Evolutionary conservation across 2,797 vertebrate genomes (phyloP), one percentile per base, ranked within the genome.

Genomic region (Megaceryle alcyon): DNA sequence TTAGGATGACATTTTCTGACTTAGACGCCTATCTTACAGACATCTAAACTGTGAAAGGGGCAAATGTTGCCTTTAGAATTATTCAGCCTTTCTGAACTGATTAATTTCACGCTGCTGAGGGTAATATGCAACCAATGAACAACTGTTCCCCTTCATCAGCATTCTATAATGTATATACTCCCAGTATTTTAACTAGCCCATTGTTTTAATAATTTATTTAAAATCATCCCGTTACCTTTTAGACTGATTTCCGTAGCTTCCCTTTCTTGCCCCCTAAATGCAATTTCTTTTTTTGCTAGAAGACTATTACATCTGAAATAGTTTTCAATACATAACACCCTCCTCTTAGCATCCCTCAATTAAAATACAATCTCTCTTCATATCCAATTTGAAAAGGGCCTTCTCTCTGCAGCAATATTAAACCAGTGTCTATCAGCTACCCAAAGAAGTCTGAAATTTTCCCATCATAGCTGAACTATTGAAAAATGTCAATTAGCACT

Each of bases 131-230:
- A 26, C 19, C 25, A 75, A 43, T 12, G 37, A 71, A 77, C 25
- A 65, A 80, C 2, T 0, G 31, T 3, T 41, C 8, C 28, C 39
- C 54, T 92, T 60, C 2, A 0, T 53, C 86, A 61, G 22, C 6
- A 49, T 68, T 75, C 20, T 64, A 14, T 29, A 61, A 69, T 1
- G 1, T 29, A 53, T 10, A 17, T 37, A 5, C 7, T 68, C 31
- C 25, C 15, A 20, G 14, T 54, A 68, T 2, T 80, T 53, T 82
- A 75, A 64, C 11, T 54, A 71, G 13, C 1, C 9, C 18, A 18
- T 14, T 77, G 17, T 46, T 78, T 64, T 35, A 19, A 39, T 69
- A 14, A 63, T 65, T 43, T 80, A 85, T 72, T 76, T 66, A 65
- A 79, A 61, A 14, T 13, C 3, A 1, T 3, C 26, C 14, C 57